A percentile compares a stretch with the other conserved stretches of the same genome.
phyloP scores from a whole-genome alignment of 2,888 invertebrate genomes.

The Lissocephala sabroskyi region DNA sequence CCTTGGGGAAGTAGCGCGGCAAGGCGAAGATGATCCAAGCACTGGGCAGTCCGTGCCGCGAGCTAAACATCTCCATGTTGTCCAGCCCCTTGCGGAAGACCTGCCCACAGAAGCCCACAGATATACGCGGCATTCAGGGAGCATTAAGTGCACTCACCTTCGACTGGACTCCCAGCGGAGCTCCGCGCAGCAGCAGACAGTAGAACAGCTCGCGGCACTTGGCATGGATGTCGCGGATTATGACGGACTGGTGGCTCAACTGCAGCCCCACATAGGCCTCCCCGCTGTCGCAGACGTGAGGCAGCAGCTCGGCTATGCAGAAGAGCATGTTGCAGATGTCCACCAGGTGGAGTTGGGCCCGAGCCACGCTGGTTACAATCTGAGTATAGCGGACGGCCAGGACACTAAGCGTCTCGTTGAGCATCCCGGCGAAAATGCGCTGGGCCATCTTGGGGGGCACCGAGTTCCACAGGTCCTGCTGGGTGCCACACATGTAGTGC shows the following conservation, averaged over 20 bases:
- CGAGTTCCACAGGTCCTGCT: slow-evolving; percentile 87
- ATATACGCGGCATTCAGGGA: neutral
- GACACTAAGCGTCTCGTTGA: slow-evolving; percentile 88
- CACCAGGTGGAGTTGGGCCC: slow-evolving; percentile 77
- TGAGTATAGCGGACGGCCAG: slow-evolving; percentile 86
- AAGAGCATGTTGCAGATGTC: slow-evolving; percentile 85
- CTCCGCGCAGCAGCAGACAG: slow-evolving; percentile 82
- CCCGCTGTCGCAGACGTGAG: slow-evolving; percentile 78
- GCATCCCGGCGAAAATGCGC: slow-evolving; percentile 86
- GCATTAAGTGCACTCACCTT: slow-evolving; percentile 79
- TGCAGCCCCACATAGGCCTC: slow-evolving; percentile 75
- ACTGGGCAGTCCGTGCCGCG: slow-evolving; percentile 75
- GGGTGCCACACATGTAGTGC: slow-evolving; percentile 86
- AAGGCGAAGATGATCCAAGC: slow-evolving; percentile 82
- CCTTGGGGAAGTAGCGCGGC: slow-evolving; percentile 76
- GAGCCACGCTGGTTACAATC: slow-evolving; percentile 78
- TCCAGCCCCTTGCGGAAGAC: slow-evolving; percentile 76
- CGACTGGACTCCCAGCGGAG: slow-evolving; percentile 82
- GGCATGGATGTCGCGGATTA: slow-evolving; percentile 85
- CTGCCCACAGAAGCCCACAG: slow-evolving; percentile 51
- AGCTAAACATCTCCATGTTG: slow-evolving; percentile 75
- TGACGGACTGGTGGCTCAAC: slow-evolving; percentile 76
- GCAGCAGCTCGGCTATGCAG: slow-evolving; percentile 82
- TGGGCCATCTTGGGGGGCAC: slow-evolving; percentile 93
- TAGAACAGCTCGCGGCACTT: slow-evolving; percentile 86